Evolutionary conservation across 92 coral and sea anemone genomes (phyloP).

Genomic region (Porites lobata): DNA sequence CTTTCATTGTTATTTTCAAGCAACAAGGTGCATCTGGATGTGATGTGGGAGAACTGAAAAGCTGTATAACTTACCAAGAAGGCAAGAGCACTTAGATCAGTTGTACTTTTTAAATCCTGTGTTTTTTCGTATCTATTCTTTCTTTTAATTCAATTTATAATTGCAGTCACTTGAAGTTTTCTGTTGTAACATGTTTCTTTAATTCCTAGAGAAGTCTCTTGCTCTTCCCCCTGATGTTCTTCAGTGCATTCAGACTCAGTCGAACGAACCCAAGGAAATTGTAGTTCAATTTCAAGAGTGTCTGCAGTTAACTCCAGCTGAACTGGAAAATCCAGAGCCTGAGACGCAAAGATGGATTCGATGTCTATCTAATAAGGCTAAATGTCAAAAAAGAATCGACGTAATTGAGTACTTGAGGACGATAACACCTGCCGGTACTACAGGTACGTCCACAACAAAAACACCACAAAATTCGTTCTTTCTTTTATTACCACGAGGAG

Average conservation of each 20-base stretch:
- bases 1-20: no score
- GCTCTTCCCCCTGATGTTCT: not conserved
- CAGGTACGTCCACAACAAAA: not conserved
- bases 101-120: no score
- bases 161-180: no score
- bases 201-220: not conserved
- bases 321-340: not conserved
- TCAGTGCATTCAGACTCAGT: not conserved
- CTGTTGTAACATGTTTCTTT: no score
- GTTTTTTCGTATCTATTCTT: no score
- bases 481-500: not conserved
- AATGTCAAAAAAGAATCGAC: not conserved
- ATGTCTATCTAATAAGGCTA: not conserved
- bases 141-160: no score
- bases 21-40: no score
- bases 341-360: not conserved
- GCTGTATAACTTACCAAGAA: no score
- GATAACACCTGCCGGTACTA: slow-evolving; percentile 11
- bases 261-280: not conserved
- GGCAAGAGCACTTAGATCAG: no score
- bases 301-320: not conserved
- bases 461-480: no score
- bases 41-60: no score
- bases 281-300: not conserved
- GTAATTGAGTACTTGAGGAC: not conserved